Conservation (phyloP, 2,797 vertebrate species). For the Cyprinodon diabolis region DNA sequence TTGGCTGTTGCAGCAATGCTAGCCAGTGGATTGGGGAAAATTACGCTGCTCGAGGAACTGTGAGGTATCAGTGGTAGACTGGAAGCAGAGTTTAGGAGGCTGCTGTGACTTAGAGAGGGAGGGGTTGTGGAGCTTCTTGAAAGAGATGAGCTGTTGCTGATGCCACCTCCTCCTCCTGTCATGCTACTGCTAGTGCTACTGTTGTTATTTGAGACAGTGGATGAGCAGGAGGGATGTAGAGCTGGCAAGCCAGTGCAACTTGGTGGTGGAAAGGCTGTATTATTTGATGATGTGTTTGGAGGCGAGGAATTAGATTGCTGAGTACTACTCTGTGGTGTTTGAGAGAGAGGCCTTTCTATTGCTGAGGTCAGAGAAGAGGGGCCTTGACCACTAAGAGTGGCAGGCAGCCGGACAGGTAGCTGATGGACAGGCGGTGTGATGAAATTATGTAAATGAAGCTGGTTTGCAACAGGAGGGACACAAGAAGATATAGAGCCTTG, state of each 20-base stretch:
- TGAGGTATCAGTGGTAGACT: conserved; percentile 97
- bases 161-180: conserved; percentile 66
- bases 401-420: conserved; percentile 85
- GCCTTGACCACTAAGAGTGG: conserved; percentile 79
- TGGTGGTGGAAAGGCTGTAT: conserved; percentile 75
- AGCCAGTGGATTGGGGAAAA: conserved; percentile 97
- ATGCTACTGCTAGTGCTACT: conserved; percentile 68
- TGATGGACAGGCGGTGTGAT: conserved; percentile 87
- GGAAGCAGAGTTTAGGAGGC: conserved; percentile 88
- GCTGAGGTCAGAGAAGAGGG: conserved; percentile 76
- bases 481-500: conserved; percentile 75
- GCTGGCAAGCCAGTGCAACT: conserved; percentile 78
- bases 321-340: conserved; percentile 83
- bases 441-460: conserved; percentile 90
- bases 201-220: conserved; percentile 75
- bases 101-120: conserved; percentile 87
- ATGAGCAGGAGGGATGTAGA: conserved; percentile 80
- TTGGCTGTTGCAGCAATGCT: conserved; percentile 98
- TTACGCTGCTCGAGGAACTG: conserved; percentile 94
- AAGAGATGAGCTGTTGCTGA: conserved; percentile 78
- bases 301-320: conserved; percentile 83
- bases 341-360: conserved; percentile 84
- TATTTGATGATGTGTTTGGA: conserved; percentile 80
- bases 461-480: conserved; percentile 82
- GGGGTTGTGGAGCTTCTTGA: conserved; percentile 88